Percentiles rank a stretch among this genome's conserved stretches.
Conservation (phyloP, 2,888 invertebrate species). For the Nematopogon swammerdamellus region DNA sequence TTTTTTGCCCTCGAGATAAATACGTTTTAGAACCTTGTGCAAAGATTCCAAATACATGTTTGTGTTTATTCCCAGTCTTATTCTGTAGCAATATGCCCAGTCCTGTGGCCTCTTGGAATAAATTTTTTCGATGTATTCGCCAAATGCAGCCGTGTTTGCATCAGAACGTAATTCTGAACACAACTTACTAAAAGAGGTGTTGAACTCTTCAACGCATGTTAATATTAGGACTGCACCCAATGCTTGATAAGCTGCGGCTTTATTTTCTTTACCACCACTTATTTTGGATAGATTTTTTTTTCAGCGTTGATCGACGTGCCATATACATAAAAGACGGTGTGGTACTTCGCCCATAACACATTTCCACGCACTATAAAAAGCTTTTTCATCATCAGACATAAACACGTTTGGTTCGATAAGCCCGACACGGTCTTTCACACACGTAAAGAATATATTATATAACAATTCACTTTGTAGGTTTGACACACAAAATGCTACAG, state of each 20-base stretch:
- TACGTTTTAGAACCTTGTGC: slow-evolving; percentile 12
- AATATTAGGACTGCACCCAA: slow-evolving; percentile 8
- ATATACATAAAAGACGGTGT: slow-evolving; percentile 11
- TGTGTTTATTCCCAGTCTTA: slow-evolving; percentile 10
- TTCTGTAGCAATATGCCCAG: slow-evolving; percentile 13
- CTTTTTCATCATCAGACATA: slow-evolving; percentile 11
- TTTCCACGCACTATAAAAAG: slow-evolving; percentile 13
- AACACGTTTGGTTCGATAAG: too few relatives aligned
- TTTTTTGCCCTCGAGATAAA: slow-evolving; percentile 10
- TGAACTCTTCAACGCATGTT: slow-evolving; percentile 2
- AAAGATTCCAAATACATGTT: slow-evolving; percentile 14
- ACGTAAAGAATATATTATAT: slow-evolving; percentile 8
- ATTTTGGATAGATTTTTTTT: slow-evolving; percentile 7
- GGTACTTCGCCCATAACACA: slow-evolving; percentile 9
- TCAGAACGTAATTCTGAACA: slow-evolving; percentile 5
- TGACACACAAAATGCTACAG: slow-evolving; percentile 13
- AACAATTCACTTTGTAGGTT: slow-evolving; percentile 9
- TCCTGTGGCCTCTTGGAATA: slow-evolving; percentile 9
- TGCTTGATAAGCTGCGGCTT: slow-evolving; percentile 10
- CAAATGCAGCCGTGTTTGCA: slow-evolving; percentile 10
- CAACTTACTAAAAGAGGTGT: slow-evolving; percentile 3
- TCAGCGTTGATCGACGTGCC: slow-evolving; percentile 15
- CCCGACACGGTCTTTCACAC: slow-evolving; percentile 3
- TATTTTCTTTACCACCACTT: slow-evolving; percentile 8
- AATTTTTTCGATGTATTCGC: slow-evolving; percentile 10